Conservation (phyloP, 2,888 invertebrate species). For the Plebejus anna region DNA sequence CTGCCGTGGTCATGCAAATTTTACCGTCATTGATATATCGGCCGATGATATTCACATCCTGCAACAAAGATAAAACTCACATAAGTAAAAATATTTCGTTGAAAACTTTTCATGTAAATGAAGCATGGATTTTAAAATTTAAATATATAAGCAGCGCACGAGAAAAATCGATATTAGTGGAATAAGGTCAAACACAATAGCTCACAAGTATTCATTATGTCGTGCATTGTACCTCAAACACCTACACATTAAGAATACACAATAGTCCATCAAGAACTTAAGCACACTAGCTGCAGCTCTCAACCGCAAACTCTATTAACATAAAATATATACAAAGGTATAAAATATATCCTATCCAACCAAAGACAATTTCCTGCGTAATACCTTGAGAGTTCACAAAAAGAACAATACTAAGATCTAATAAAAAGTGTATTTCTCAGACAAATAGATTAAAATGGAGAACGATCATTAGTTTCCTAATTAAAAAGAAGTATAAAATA, state of each 20-base stretch:
- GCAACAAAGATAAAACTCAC: slow-evolving; percentile 54
- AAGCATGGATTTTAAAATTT: not conserved
- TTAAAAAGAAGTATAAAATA: slow-evolving; percentile 30
- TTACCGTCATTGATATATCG: slow-evolving; percentile 62
- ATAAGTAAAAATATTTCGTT: not conserved
- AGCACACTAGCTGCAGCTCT: not conserved
- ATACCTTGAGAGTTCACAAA: not conserved
- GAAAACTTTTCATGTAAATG: slow-evolving; percentile 32
- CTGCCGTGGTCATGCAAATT: slow-evolving; percentile 56
- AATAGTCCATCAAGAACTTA: slow-evolving; percentile 24
- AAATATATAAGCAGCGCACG: slow-evolving; percentile 22
- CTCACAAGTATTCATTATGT: slow-evolving; percentile 30
- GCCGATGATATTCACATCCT: slow-evolving; percentile 62
- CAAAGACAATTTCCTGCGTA: slow-evolving; percentile 10
- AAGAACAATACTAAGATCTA: not conserved
- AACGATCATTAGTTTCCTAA: slow-evolving; percentile 24
- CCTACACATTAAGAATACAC: slow-evolving; percentile 19
- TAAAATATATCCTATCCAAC: not conserved
- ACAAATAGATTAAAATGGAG: slow-evolving; percentile 9
- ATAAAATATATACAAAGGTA: slow-evolving; percentile 38
- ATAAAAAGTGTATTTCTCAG: not conserved
- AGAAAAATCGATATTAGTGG: slow-evolving; percentile 56
- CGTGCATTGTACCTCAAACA: slow-evolving; percentile 14
- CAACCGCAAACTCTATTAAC: slow-evolving; percentile 40
- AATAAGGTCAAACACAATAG: slow-evolving; percentile 43